Evolutionary conservation across 2,113 vertebrate genomes (phyloP).

Genomic region (Equus quagga): DNA sequence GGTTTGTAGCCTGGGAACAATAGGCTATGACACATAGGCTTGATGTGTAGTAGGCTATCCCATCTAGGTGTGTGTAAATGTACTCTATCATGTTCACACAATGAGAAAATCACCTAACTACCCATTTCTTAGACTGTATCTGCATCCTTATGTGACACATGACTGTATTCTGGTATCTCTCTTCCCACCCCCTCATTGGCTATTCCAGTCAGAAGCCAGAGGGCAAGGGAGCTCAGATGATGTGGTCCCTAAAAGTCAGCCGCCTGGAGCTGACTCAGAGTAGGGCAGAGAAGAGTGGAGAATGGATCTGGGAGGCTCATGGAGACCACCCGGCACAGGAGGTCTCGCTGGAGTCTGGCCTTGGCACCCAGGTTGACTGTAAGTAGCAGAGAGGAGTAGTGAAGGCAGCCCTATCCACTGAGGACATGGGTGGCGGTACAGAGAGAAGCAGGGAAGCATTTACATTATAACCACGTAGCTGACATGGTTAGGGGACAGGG

Average conservation of each 20-base stretch:
- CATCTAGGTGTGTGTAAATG: too few species aligned
- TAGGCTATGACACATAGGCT: too few species aligned
- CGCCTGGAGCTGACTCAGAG: background rate
- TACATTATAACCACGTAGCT: background rate
- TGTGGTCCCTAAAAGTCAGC: background rate
- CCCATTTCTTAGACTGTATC: too few species aligned
- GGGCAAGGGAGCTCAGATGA: background rate
- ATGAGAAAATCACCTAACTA: too few species aligned
- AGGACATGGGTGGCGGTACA: fast-evolving
- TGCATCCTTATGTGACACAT: too few species aligned
- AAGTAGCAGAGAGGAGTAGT: background rate
- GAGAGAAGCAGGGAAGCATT: background rate
- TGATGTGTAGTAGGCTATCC: too few species aligned
- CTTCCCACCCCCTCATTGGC: background rate
- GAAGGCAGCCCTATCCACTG: background rate
- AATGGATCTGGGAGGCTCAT: background rate
- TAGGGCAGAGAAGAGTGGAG: background rate
- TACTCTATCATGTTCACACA: too few species aligned
- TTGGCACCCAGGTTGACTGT: background rate
- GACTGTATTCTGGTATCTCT: too few species aligned
- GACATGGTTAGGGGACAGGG: background rate
- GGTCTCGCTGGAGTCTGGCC: background rate
- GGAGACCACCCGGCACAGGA: background rate
- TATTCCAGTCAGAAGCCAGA: background rate
- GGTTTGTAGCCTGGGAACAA: too few species aligned